A percentile compares a stretch with the other conserved stretches of the same genome.
Evolutionary conservation across 2,888 invertebrate genomes (phyloP).

Genomic region (Andrena haemorrhoa): DNA sequence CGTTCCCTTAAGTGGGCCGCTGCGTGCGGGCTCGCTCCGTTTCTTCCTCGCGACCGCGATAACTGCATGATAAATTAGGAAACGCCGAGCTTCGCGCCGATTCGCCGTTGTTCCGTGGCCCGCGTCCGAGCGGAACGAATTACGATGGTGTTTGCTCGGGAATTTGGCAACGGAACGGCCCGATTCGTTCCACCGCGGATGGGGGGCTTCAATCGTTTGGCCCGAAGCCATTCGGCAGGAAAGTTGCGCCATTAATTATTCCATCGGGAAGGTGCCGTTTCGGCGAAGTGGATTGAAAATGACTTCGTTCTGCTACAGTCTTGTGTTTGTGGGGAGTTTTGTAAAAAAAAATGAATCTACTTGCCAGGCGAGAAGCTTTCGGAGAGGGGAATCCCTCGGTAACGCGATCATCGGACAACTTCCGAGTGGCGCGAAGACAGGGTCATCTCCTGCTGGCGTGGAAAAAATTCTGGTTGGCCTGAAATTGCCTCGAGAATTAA

Average conservation of each 20-base stretch:
- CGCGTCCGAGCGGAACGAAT: background rate
- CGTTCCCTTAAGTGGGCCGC: constrained; percentile 12
- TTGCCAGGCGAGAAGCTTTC: too few species aligned
- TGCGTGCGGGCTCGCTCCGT: constrained; percentile 6
- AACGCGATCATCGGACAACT: background rate
- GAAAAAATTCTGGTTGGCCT: background rate
- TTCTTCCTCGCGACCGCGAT: constrained; percentile 2
- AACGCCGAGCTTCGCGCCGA: background rate
- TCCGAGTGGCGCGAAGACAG: background rate
- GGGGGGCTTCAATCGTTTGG: constrained; percentile 38
- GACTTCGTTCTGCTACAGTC: background rate
- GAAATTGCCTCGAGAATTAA: constrained; percentile 33
- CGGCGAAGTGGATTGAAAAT: constrained; percentile 1
- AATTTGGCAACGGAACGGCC: constrained; percentile 35
- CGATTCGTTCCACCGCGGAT: constrained; percentile 16
- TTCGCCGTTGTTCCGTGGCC: background rate
- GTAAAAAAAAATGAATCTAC: background rate
- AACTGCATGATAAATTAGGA: background rate
- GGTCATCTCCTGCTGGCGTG: background rate
- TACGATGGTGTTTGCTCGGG: background rate
- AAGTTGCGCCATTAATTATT: constrained; percentile 45
- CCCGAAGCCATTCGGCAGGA: constrained; percentile 26
- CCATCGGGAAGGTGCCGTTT: constrained; percentile 14
- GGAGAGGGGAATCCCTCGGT: too few species aligned
- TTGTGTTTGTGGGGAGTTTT: background rate